Evolutionary conservation across 2,797 vertebrate species (phyloP), one percentile per base, ranked within the genome.

Genomic region (Pangasius sanitwongsei): DNA sequence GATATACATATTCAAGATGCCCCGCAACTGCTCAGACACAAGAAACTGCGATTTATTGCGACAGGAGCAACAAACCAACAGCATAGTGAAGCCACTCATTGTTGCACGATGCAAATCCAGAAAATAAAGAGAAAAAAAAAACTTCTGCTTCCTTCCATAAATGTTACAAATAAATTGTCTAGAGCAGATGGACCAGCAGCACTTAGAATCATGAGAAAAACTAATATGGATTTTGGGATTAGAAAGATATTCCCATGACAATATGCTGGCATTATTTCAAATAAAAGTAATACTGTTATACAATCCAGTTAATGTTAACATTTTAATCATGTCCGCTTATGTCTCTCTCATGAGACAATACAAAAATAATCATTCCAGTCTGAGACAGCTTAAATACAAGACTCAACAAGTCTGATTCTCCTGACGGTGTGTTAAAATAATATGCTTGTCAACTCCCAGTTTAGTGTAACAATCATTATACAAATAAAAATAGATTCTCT

Each of bases 1-100:
- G 90, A 93, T 93, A 96, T 94, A 89, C 93, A 95, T 95, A 94
- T 95, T 95, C 92, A 94, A 90, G 87, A 91, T 90, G 92, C 74
- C 85, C 87, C 90, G 89, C 91, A 89, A 88, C 77, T 83, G 89
- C 86, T 87, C 88, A 92, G 90, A 90, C 89, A 28, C 65, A 89
- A 94, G 93, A 92, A 92, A 91, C 90, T 23, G 41, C 16, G 16
- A 84, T 65, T 67, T 90, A 89, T 88, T 91, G 81, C 28, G 90
- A 91, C 89, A 91, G 88, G 87, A 87, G 83, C 85, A 89, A 86
- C 86, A 89, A 78, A 83, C 74, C 74, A 83, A 90, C 82, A 88
- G 69, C 74, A 88, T 67, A 77, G 48, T 90, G 91, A 89, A 86
- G 80, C 81, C 57, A 67, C 67, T 85, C 41, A 85, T 72, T 23